Evolutionary conservation across 2,113 vertebrate species (phyloP).

Genomic region (Misgurnus mizolepis): DNA sequence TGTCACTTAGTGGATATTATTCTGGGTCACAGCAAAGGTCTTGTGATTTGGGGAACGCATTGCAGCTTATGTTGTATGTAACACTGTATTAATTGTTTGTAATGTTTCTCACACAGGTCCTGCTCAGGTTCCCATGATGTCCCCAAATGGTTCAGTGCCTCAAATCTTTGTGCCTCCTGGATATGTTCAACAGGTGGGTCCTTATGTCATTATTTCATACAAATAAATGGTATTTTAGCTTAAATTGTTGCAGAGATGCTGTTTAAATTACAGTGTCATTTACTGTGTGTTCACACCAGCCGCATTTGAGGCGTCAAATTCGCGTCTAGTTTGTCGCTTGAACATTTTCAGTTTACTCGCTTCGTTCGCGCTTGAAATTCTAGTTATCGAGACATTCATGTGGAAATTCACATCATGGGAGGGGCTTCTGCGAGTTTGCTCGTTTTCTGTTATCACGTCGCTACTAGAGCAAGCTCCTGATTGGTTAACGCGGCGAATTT

Average conservation of each 20-base stretch:
- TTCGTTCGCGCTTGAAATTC: too few relatives aligned
- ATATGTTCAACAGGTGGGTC: slow-evolving; percentile 95
- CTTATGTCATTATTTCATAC: not conserved
- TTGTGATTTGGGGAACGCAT: not conserved
- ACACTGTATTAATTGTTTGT: not conserved
- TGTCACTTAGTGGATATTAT: too few relatives aligned
- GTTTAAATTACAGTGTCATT: not conserved
- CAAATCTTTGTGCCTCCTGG: slow-evolving; percentile 99
- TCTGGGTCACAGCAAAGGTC: not conserved
- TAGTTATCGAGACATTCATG: too few relatives aligned
- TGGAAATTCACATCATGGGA: too few relatives aligned
- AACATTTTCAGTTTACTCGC: too few relatives aligned
- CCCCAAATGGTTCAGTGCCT: slow-evolving; percentile 99
- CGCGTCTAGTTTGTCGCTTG: too few relatives aligned
- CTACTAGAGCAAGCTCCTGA: too few relatives aligned
- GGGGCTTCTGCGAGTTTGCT: too few relatives aligned
- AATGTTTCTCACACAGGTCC: slow-evolving; percentile 78
- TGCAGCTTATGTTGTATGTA: not conserved
- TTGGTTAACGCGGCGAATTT: too few relatives aligned
- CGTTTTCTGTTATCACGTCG: too few relatives aligned
- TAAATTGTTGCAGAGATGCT: not conserved
- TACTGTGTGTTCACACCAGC: too few relatives aligned
- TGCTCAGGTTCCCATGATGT: slow-evolving; percentile 99
- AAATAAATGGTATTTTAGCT: not conserved
- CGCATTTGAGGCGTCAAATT: too few relatives aligned